phyloP scores from a whole-genome alignment of 2,113 vertebrate genomes.

The Aspidoscelis tigris region DNA sequence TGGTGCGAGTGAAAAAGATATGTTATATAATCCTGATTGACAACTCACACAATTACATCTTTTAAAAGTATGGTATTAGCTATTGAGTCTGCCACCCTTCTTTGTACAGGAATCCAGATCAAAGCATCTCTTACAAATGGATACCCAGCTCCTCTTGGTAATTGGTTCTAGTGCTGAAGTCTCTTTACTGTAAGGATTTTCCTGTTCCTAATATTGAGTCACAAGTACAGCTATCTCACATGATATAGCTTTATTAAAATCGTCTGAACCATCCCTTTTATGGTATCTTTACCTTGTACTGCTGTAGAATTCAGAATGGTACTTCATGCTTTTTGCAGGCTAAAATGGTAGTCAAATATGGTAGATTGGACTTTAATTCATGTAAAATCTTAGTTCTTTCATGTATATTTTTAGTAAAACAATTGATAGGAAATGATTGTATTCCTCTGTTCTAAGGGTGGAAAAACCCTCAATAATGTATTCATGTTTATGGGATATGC shows the following conservation, averaged over 20 bases:
- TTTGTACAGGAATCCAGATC: no score
- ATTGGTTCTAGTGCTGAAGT: no score
- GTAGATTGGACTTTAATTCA: constrained; percentile 13
- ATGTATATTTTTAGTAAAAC: constrained; percentile 35
- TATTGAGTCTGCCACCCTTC: no score
- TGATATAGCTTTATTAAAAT: neutral
- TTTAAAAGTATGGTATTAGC: no score
- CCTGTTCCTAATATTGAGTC: no score
- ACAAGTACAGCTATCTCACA: no score
- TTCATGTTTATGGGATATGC: constrained; percentile 50
- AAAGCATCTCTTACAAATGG: no score
- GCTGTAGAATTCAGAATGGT: neutral
- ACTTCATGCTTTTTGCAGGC: neutral
- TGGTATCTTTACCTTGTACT: constrained; percentile 13
- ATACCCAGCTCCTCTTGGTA: no score
- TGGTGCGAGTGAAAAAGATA: neutral
- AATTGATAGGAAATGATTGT: constrained; percentile 41
- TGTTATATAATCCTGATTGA: no score
- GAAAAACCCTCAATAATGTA: fast-evolving
- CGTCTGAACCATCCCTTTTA: constrained; percentile 27
- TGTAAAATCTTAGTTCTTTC: neutral
- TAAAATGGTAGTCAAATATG: neutral
- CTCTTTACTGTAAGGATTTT: no score
- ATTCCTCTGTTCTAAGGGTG: constrained; percentile 41
- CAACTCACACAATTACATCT: no score